Conservation (phyloP, 2,888 invertebrate species). For the Caenorhabditis afra region DNA sequence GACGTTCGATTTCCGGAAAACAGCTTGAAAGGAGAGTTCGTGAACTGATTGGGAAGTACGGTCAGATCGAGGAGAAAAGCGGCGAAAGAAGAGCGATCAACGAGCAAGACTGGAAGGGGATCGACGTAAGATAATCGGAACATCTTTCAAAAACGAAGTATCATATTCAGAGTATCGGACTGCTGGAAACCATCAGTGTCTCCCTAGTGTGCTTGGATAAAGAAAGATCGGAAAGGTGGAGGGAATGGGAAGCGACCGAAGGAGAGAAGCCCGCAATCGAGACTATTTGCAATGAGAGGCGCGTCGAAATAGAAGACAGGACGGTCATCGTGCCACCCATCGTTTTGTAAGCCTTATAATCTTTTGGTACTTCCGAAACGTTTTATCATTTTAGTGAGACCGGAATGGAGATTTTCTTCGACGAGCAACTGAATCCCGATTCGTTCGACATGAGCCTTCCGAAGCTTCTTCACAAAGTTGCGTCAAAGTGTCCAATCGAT, state of each 20-base stretch:
- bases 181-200: slow-evolving; percentile 43
- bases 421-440: slow-evolving; percentile 34
- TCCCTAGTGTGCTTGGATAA: slow-evolving; percentile 40
- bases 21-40: slow-evolving; percentile 48
- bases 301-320: slow-evolving; percentile 16
- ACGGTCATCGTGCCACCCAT: slow-evolving; percentile 39
- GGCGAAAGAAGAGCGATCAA: slow-evolving; percentile 53
- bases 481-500: slow-evolving; percentile 87
- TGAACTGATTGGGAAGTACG: slow-evolving; percentile 61
- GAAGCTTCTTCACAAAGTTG: slow-evolving; percentile 33
- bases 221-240: slow-evolving; percentile 40
- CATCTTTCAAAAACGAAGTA: background rate
- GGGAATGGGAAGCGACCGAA: slow-evolving; percentile 31
- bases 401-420: slow-evolving; percentile 46
- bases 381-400: slow-evolving; percentile 47
- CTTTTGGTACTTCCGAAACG: background rate
- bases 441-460: slow-evolving; percentile 48
- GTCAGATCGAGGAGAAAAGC: slow-evolving; percentile 45
- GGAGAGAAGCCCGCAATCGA: slow-evolving; percentile 31
- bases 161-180: slow-evolving; percentile 4
- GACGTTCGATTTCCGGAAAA: slow-evolving; percentile 83
- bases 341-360: slow-evolving; percentile 38
- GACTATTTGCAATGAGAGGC: slow-evolving; percentile 27
- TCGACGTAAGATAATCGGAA: slow-evolving; percentile 33
- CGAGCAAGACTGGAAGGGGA: slow-evolving; percentile 56